These are phyloP conservation scores for Urocynchramus pylzowi DNA, from an alignment of 2,113 vertebrate genomes.

Conservation along the genomic window DNA sequence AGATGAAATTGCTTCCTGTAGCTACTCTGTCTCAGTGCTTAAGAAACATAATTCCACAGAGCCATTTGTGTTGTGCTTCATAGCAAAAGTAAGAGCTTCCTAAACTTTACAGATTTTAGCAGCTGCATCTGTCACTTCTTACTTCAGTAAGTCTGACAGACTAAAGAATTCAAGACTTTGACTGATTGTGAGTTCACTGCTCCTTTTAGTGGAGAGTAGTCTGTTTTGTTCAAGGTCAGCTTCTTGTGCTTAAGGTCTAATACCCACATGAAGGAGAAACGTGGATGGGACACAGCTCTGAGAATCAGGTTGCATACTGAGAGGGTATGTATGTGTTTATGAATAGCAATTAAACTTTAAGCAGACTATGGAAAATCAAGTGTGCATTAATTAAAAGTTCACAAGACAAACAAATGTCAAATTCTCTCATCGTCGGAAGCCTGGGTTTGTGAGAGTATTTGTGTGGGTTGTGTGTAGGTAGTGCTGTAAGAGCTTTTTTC, in stretches of 20 bases:
- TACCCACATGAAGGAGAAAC: neutral
- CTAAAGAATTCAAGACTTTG: neutral
- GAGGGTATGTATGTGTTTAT: neutral
- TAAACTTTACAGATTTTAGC: neutral
- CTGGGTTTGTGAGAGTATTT: neutral
- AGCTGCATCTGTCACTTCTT: neutral
- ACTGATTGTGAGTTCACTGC: neutral
- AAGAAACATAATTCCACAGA: neutral
- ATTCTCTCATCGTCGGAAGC: rapidly evolving
- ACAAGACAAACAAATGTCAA: neutral
- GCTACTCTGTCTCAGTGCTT: neutral
- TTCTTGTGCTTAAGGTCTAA: neutral
- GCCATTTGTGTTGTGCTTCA: neutral
- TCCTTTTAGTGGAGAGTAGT: neutral
- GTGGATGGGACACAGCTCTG: neutral
- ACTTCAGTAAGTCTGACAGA: neutral
- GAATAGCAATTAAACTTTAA: neutral
- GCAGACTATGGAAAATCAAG: neutral
- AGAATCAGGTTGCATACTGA: neutral
- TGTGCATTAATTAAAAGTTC: neutral
- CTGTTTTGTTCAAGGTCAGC: neutral
- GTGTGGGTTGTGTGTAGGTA: neutral
- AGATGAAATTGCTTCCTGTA: neutral
- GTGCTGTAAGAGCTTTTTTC: neutral
- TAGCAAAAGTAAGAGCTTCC: neutral